A percentile compares a stretch with the other conserved stretches of the same genome.
phyloP scores from a whole-genome alignment of 2,113 vertebrate species.

The Speoplatyrhinus poulsoni region DNA sequence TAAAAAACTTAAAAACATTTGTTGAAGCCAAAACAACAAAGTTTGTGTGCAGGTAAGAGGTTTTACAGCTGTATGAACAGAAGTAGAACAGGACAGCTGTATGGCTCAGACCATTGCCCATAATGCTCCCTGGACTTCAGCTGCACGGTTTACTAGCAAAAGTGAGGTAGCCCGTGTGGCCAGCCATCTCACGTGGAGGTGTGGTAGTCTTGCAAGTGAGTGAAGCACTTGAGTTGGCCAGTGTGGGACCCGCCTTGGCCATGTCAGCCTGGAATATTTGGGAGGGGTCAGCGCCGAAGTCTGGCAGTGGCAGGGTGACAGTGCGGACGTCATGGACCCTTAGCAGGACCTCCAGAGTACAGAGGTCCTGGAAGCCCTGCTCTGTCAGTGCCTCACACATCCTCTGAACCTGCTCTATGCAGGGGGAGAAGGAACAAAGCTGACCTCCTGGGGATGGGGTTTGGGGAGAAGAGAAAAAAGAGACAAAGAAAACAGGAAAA shows the following conservation, averaged over 20 bases:
- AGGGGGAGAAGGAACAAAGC: constrained; percentile 94
- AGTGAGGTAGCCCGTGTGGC: constrained; percentile 96
- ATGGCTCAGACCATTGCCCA: neutral
- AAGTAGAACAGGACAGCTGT: too few relatives aligned
- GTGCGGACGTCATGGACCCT: constrained; percentile 85
- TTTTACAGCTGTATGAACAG: neutral
- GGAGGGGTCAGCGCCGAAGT: constrained; percentile 80
- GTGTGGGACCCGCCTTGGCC: constrained; percentile 16
- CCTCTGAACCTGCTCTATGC: constrained; percentile 95
- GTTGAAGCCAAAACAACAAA: neutral
- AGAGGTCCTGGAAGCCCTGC: constrained; percentile 86
- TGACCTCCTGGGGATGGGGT: constrained; percentile 82
- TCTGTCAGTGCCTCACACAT: constrained; percentile 84
- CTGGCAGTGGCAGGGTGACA: constrained; percentile 83
- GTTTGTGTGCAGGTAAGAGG: neutral
- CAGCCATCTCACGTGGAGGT: constrained; percentile 84
- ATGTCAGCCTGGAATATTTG: constrained; percentile 40
- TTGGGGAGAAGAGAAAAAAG: too few relatives aligned
- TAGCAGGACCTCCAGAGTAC: constrained; percentile 91
- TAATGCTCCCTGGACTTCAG: constrained; percentile 50
- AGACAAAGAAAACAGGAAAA: neutral
- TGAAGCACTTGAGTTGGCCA: constrained; percentile 48
- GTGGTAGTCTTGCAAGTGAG: constrained; percentile 83
- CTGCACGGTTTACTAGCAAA: constrained; percentile 91
- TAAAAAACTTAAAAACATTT: neutral